Conservation (phyloP, 2,888 invertebrate species). For the Noctua comes region DNA sequence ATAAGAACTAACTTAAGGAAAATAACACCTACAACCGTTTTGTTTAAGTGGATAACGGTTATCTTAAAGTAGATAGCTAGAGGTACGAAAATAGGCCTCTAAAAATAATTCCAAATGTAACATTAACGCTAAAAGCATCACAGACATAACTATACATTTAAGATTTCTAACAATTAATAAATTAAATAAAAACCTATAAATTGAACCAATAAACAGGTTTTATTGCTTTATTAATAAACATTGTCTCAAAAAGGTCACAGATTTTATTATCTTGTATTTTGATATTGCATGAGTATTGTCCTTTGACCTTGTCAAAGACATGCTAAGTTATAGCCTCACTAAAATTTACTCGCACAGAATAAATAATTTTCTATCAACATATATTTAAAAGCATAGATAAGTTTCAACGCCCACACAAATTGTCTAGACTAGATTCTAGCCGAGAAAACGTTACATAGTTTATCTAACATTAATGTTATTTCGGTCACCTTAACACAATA, state of each 20-base stretch:
- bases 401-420: conserved; percentile 21
- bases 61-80: not conserved
- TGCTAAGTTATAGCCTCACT: conserved; percentile 10
- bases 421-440: conserved; percentile 35
- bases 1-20: not conserved
- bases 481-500: not conserved
- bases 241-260: conserved; percentile 29
- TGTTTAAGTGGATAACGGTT: not conserved
- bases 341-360: conserved; percentile 21
- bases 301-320: conserved; percentile 23
- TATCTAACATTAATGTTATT: not conserved
- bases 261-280: conserved; percentile 16
- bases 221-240: conserved; percentile 30
- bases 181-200: conserved; percentile 15
- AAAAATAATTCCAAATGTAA: conserved; percentile 21
- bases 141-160: conserved; percentile 9
- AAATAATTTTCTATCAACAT: conserved; percentile 13
- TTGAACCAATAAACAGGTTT: conserved; percentile 21
- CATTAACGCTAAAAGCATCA: conserved; percentile 23
- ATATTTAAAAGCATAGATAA: not conserved
- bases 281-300: conserved; percentile 12
- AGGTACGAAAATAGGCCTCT: conserved; percentile 1
- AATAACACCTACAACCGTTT: conserved; percentile 4
- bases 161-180: conserved; percentile 16
- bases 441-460: conserved; percentile 16